Conservation (phyloP, 2,888 invertebrate genomes). For the Nephrotoma flavescens region DNA sequence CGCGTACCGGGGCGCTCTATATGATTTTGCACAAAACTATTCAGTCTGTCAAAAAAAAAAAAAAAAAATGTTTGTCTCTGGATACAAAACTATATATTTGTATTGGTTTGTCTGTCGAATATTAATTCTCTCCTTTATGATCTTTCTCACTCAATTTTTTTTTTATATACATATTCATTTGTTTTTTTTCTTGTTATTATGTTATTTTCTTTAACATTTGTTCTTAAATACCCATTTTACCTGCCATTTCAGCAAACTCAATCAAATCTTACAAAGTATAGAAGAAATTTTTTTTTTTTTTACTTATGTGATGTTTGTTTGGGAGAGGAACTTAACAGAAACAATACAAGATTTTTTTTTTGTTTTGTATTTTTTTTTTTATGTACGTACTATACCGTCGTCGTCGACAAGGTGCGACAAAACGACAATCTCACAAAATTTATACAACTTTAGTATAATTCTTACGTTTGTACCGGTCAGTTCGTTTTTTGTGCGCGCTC, state of each 20-base stretch:
- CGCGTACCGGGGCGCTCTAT: not conserved
- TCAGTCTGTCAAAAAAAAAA: not conserved
- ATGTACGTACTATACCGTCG: conserved; percentile 5
- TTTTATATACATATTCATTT: not conserved
- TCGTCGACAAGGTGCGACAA: conserved; percentile 7
- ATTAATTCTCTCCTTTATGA: not conserved
- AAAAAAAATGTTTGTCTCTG: too few species aligned
- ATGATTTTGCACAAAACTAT: not conserved
- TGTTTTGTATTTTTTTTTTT: not conserved
- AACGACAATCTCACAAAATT: conserved; percentile 1
- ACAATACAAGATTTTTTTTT: not conserved
- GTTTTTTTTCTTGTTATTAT: not conserved
- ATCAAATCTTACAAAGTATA: not conserved
- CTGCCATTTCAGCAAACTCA: conserved; percentile 1
- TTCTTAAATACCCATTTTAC: conserved; percentile 3
- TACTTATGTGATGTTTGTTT: not conserved
- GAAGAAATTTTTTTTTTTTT: not conserved
- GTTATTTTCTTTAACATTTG: not conserved
- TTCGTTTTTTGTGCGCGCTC: not conserved
- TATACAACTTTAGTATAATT: conserved; percentile 1
- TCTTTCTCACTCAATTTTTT: not conserved
- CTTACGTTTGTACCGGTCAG: conserved; percentile 5
- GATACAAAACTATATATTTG: too few species aligned
- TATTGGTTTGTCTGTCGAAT: not conserved
- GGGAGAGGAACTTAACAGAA: not conserved